Conservation (phyloP, 2,113 vertebrate genomes). For the Onychorhynchus coronatus region DNA sequence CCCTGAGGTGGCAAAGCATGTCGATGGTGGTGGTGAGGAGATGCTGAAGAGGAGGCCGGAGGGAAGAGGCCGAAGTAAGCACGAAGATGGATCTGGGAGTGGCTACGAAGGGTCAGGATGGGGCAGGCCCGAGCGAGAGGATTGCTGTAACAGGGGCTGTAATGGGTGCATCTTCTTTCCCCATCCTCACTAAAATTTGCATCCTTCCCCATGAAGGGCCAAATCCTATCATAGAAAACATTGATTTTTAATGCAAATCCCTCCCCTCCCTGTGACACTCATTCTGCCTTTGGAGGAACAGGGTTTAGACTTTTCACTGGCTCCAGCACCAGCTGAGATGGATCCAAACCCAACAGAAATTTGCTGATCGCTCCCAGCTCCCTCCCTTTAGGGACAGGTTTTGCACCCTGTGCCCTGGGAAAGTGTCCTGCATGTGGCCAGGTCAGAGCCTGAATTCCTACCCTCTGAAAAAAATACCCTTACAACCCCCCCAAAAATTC, state of each 20-base stretch:
- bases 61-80: not conserved
- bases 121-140: not conserved
- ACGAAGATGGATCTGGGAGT: not conserved
- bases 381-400: not conserved
- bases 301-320: not conserved
- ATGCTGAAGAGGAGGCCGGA: not conserved
- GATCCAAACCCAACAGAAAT: not conserved
- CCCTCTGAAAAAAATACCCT: not conserved
- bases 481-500: not conserved
- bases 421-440: fast-evolving
- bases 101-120: not conserved
- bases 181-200: not conserved
- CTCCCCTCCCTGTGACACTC: not conserved
- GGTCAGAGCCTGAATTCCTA: not conserved
- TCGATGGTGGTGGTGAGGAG: not conserved
- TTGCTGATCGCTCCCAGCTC: not conserved
- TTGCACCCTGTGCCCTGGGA: not conserved
- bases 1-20: not conserved
- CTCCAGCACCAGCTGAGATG: not conserved
- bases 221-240: fast-evolving
- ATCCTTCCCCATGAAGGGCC: not conserved
- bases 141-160: not conserved
- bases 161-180: not conserved
- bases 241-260: not conserved
- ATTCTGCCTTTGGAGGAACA: not conserved